These are phyloP conservation scores for Anguilla megastoma DNA, from an alignment of 2,797 vertebrate species.

Conservation along the genomic window DNA sequence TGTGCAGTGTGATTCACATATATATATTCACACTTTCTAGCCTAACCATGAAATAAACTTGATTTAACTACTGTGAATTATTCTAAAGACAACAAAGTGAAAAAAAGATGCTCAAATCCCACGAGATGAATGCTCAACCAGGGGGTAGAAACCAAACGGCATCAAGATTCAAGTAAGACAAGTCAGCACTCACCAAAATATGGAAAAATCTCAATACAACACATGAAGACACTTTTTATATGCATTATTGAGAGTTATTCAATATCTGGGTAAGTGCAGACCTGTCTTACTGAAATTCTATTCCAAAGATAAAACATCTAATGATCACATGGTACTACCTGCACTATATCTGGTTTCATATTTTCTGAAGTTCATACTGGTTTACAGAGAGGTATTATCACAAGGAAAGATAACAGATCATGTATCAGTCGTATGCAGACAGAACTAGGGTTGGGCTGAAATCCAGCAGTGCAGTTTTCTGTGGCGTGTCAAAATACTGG, in stretches of 20 bases:
- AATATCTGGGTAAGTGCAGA: background rate
- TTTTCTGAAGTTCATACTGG: background rate
- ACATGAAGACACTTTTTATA: background rate
- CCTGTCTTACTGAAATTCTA: background rate
- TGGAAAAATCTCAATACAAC: background rate
- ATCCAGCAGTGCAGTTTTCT: too few species aligned
- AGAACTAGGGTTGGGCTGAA: too few species aligned
- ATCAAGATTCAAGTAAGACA: background rate
- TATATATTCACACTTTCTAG: background rate
- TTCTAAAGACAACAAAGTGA: background rate
- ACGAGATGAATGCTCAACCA: background rate
- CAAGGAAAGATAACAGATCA: too few species aligned
- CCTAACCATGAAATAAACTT: background rate
- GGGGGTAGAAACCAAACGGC: background rate
- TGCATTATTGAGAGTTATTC: background rate
- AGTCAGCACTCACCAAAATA: background rate
- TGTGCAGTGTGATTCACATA: background rate
- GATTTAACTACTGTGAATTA: background rate
- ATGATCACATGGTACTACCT: background rate
- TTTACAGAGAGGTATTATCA: background rate
- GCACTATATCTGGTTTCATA: background rate
- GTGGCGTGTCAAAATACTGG: too few species aligned
- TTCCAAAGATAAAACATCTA: background rate
- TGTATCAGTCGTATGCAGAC: too few species aligned
- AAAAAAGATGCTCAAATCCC: background rate